Base-by-base conservation (phyloP, 2,888 invertebrate species). In the Hydropsyche betteni region DNA sequence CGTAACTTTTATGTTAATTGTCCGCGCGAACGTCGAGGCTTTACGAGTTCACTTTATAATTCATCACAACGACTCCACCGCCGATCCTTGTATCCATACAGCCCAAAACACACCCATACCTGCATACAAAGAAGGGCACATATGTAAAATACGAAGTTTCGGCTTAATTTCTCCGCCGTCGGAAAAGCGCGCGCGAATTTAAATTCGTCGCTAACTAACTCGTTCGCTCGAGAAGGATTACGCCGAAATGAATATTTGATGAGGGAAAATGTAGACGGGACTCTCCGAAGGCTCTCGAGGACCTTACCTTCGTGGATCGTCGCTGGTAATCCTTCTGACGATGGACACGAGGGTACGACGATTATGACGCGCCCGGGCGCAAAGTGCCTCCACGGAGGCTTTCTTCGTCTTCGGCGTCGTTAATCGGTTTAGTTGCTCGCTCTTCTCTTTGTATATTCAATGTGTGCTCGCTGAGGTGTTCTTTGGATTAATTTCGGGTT, bases 1-100 rank as follows among this genome's bases (percentile, higher is more conserved):
- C 68, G 69, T 76, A 77, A 74, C 76, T 76, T 77, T 77, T 77
- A 77, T 77, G 77, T 77, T 77, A 77, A 77, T 77, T 77, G 77
- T 77, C 69, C 34, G 64, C 33, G 64, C 34, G n/a, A 36, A 36
- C 7, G 24, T 4, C 33, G 64, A 34, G 64, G 7, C 12, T 64
- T 24, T 24, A 64, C 64, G 73, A 74, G 70, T 68, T 75, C 64
- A 75, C 70, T 77, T 77, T 74, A 77, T 77, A 77, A 77, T 77
- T 77, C 77, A 75, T 77, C 75, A 75, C 70, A 69, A 51, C 75
- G 72, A 50, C 33, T 75, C 68, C 52, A 52, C 33, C 64, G 73
- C 77, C 24, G 24, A 24, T 24, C 2, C 24, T 24, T 24, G 24
- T 24, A 24, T 24, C 24, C 24, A 24, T 2, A 24, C 24, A 24